A percentile compares a stretch with the other conserved stretches of the same genome.
phyloP scores from a whole-genome alignment of 2,888 invertebrate genomes.

The Zhuqinia jingwanae region DNA sequence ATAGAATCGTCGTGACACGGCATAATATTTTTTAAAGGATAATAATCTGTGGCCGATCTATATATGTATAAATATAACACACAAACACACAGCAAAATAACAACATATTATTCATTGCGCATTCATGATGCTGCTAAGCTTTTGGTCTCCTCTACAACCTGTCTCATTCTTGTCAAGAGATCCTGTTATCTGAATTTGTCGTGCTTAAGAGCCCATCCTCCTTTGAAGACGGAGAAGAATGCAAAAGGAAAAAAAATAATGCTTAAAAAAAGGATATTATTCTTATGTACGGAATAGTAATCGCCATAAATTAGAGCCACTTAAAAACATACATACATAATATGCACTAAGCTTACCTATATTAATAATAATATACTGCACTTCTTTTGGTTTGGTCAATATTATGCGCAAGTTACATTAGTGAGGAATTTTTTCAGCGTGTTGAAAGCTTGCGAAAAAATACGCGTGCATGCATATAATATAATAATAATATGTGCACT shows the following conservation, averaged over 20 bases:
- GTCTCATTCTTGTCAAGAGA: slow-evolving; percentile 58
- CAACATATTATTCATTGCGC: slow-evolving; percentile 47
- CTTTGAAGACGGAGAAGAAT: slow-evolving; percentile 16
- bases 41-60: slow-evolving; percentile 62
- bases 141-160: slow-evolving; percentile 41
- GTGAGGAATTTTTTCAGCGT: slow-evolving; percentile 14
- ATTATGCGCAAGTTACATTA: slow-evolving; percentile 11
- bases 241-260: slow-evolving; percentile 50
- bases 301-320: slow-evolving; percentile 54
- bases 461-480: too few relatives aligned
- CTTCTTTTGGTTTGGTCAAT: slow-evolving; percentile 8
- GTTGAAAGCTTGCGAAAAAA: slow-evolving; percentile 37
- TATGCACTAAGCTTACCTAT: neutral
- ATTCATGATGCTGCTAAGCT: slow-evolving; percentile 40
- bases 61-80: slow-evolving; percentile 28
- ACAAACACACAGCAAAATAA: neutral
- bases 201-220: slow-evolving; percentile 55
- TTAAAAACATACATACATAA: slow-evolving; percentile 20
- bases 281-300: slow-evolving; percentile 44
- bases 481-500: too few relatives aligned
- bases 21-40: slow-evolving; percentile 54
- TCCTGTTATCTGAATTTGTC: slow-evolving; percentile 70
- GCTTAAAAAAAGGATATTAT: slow-evolving; percentile 31
- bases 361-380: too few relatives aligned
- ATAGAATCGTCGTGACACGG: slow-evolving; percentile 65